Evolutionary conservation across 1,140 invertebrate species (phyloP).

Genomic region (Pseudomyrmex concolor): DNA sequence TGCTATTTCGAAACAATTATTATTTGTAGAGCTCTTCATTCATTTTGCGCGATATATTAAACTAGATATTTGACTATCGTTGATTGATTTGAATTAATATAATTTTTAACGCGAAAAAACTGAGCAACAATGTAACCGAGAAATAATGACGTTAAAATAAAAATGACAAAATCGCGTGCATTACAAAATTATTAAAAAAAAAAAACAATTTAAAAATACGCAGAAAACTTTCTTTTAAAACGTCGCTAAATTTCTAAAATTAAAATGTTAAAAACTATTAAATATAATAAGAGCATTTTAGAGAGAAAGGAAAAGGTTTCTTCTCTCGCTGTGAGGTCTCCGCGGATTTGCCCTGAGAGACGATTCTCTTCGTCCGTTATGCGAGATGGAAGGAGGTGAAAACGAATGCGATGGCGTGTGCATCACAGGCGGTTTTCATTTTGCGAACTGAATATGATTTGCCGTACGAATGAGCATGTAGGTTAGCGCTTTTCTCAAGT

Average conservation of each 20-base stretch:
- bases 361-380: slow-evolving; percentile 18
- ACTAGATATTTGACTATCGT: slow-evolving; percentile 2
- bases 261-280: neutral
- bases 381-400: neutral
- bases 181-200: too few relatives aligned
- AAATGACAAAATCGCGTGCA: neutral
- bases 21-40: neutral
- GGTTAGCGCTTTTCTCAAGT: slow-evolving; percentile 71
- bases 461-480: slow-evolving; percentile 73
- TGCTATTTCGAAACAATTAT: slow-evolving; percentile 27
- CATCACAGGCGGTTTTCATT: slow-evolving; percentile 74
- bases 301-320: neutral
- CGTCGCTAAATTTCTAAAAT: neutral
- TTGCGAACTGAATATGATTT: slow-evolving; percentile 78
- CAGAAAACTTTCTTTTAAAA: neutral
- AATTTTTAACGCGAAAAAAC: too few relatives aligned
- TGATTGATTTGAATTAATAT: too few relatives aligned
- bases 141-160: neutral
- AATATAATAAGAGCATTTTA: neutral
- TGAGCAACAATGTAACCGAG: too few relatives aligned
- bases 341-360: slow-evolving; percentile 12
- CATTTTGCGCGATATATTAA: too few relatives aligned
- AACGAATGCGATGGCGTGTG: slow-evolving; percentile 39
- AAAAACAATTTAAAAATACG: too few relatives aligned
- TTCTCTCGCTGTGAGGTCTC: neutral